These are phyloP conservation scores for Tychaedon coryphoeus DNA, from an alignment of 2,113 vertebrate genomes.

Conservation along the genomic window DNA sequence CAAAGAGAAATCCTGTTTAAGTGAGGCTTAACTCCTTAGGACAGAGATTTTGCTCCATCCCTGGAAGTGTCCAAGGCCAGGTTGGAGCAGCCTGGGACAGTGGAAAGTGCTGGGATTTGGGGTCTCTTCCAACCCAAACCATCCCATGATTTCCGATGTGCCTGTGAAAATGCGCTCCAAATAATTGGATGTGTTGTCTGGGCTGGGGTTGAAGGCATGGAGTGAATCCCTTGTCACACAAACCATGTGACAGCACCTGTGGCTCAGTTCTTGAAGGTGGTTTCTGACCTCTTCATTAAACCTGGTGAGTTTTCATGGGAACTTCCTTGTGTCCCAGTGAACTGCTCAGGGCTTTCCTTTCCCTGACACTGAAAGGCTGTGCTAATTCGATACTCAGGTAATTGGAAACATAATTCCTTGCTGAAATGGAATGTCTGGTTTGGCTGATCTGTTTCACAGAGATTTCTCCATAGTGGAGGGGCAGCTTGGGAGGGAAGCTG, in stretches of 20 bases:
- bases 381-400: neutral
- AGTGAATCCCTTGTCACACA: neutral
- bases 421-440: neutral
- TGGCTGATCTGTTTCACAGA: neutral
- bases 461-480: neutral
- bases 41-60: neutral
- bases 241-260: accelerated
- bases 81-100: accelerated
- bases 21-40: neutral
- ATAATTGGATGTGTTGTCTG: neutral
- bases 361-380: neutral
- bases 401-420: neutral
- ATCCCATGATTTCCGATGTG: neutral
- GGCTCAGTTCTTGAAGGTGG: accelerated
- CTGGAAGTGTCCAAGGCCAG: neutral
- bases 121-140: neutral
- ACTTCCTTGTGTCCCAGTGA: neutral
- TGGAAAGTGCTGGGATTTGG: neutral
- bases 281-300: neutral
- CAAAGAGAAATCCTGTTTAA: neutral
- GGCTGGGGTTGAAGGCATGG: neutral
- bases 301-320: neutral
- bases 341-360: neutral
- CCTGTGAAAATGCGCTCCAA: neutral
- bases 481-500: neutral